phyloP scores from a whole-genome alignment of 2,888 invertebrate species.

The Bruchidius siliquastri region DNA sequence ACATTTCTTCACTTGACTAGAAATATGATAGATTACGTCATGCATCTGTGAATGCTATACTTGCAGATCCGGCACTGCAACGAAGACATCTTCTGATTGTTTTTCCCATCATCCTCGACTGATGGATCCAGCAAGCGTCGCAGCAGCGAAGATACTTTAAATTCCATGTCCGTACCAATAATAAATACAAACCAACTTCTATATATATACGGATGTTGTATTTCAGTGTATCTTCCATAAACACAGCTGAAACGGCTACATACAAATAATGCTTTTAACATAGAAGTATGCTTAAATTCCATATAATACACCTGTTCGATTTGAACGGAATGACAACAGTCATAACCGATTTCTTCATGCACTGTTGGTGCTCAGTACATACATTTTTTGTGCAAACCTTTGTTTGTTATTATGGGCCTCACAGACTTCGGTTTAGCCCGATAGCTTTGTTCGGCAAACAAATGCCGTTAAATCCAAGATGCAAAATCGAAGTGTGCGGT shows the following conservation, averaged over 20 bases:
- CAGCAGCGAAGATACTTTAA: not conserved
- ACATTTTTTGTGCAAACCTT: too few relatives aligned
- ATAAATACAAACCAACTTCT: not conserved
- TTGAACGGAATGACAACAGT: not conserved
- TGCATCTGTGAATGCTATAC: too few relatives aligned
- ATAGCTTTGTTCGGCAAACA: too few relatives aligned
- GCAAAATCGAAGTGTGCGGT: too few relatives aligned
- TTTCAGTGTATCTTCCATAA: not conserved
- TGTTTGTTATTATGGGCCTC: too few relatives aligned
- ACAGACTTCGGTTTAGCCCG: too few relatives aligned
- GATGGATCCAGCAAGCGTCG: not conserved
- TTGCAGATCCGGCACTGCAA: not conserved
- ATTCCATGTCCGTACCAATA: not conserved
- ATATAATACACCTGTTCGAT: not conserved
- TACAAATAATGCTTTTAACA: not conserved
- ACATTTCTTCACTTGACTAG: too few relatives aligned
- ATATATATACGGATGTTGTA: not conserved
- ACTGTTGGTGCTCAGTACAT: too few relatives aligned
- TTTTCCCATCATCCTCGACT: not conserved
- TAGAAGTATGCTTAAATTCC: not conserved
- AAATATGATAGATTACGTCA: too few relatives aligned
- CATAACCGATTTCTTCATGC: not conserved
- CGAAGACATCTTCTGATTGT: not conserved
- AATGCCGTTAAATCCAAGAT: too few relatives aligned
- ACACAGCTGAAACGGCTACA: not conserved